Base-by-base conservation (phyloP, 2,113 vertebrate species). In the Pipa parva region DNA sequence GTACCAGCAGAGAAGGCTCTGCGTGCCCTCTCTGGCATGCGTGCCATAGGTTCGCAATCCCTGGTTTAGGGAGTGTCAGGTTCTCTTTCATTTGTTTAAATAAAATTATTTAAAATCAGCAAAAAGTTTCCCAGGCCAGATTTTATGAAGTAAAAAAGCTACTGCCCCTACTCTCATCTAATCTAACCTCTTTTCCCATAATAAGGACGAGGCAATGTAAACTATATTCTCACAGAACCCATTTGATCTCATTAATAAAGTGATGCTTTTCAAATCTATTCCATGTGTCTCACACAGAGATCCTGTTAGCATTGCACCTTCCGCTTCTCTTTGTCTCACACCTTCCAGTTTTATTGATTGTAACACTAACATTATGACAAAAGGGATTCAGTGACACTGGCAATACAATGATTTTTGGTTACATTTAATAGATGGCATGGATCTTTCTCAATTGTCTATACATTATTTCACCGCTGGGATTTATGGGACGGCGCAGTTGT, bases 381-480 rank as follows among this genome's bases (percentile, higher is more conserved):
- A 59, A 27, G 21, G 8, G 46, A 26, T 49, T 21, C 56, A 37
- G 13, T 37, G 46, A 59, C 29, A 59, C 56, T n/a, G 12, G n/a
- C 29, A 29, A 46, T 28, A 13, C 29, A 33, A 49, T 24, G 31
- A 52, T 28, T 60, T 28, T 29, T 56, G 31, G 28, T 59, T 22
- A 37, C 28, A 68, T 60, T 52, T 51, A 26, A 68, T 68, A 50
- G 56, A 59, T 68, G 54, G 20, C 29, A 39, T 31, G 50, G 50
- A 68, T 68, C 51, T 57, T 46, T 36, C 37, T 56, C 65, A 68
- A 59, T 68, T 59, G 59, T 46, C 46, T 31, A 28, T 49, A 36
- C 46, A 22, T 22, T 59, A 33, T 58, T 33, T 59, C 39, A 28
- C 56, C 56, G 25, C 11, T 28, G 65, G 65, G 56, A 68, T 68